Base-by-base conservation (phyloP, 2,888 invertebrate genomes). In the Crepidodera aurea region DNA sequence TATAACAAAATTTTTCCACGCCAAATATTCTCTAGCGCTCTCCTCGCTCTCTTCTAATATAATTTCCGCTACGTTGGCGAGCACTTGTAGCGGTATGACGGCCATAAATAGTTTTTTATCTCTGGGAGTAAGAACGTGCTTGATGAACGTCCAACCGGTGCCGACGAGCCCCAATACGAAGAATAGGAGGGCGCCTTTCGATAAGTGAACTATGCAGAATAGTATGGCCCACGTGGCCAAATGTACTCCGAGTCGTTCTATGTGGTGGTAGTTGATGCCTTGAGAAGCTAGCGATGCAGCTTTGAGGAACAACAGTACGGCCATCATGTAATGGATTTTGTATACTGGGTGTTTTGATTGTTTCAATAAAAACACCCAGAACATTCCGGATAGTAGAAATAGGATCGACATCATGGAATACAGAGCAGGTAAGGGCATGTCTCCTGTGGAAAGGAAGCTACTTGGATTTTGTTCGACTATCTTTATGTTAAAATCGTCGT, bases 111-210 rank as follows among this genome's bases (percentile, higher is more conserved):
- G 87, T 77, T 95, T 95, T 82, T 98, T 97, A 78, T 99, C 98
- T 68, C 95, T 90, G 72, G 97, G 96, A 0, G 96, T 93, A 18
- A 99, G 84, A 69, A 99, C 94, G 79, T 98, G 96, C 78, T 98
- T 98, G 72, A 99, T 96, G 79, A 98, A 99, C 34, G 97, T 96
- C 96, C 98, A 99, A 0, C 99, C 99, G 4, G 98, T 97, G 46
- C 98, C 98, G 70, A 99, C 94, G 8, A 99, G 85, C 8, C 98
- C 92, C 69, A 99, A 92, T 0, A 97, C 97, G 62, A 98, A 95
- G 78, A 99, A 98, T 51, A 99, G 83, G 42, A 99, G 89, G 0
- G 96, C 94, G 8, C 80, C 81, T 72, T 81, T 81, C 13, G 81
- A 65, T 42, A 99, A 84, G 85, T 99, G 98, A n/a, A 96, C 96